These are phyloP conservation scores for Notocelia uddmanniana DNA, from an alignment of 2,888 invertebrate species.

Conservation along the genomic window DNA sequence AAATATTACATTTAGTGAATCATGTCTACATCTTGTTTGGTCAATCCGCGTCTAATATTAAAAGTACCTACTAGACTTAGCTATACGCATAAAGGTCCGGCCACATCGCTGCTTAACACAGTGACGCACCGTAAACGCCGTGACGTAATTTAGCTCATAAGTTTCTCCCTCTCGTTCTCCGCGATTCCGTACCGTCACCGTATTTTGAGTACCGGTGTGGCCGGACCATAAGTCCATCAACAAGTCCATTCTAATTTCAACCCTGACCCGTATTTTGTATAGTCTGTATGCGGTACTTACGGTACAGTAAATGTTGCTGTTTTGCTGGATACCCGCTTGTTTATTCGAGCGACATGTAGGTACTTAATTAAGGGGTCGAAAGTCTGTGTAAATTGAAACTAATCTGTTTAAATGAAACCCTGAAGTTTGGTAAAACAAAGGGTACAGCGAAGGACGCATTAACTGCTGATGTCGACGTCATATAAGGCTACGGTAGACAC, in stretches of 20 bases:
- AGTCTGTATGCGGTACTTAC: constrained; percentile 8
- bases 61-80: no score
- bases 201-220: no score
- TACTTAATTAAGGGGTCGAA: constrained; percentile 43
- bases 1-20: no score
- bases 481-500: neutral
- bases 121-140: no score
- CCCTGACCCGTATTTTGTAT: constrained; percentile 26
- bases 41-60: no score
- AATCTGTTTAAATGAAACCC: constrained; percentile 52
- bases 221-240: constrained; percentile 13
- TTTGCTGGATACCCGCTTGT: constrained; percentile 10
- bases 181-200: no score
- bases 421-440: constrained; percentile 41
- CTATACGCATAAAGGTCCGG: no score
- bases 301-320: constrained; percentile 4
- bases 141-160: no score
- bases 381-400: constrained; percentile 49
- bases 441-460: constrained; percentile 34
- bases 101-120: no score
- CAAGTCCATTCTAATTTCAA: constrained; percentile 30
- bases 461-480: neutral
- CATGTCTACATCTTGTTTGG: no score
- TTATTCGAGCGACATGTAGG: constrained; percentile 20
- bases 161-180: no score